A percentile compares a stretch with the other conserved stretches of the same genome.
Conservation (phyloP, 2,888 invertebrate genomes). For the Epinotia ramella region DNA sequence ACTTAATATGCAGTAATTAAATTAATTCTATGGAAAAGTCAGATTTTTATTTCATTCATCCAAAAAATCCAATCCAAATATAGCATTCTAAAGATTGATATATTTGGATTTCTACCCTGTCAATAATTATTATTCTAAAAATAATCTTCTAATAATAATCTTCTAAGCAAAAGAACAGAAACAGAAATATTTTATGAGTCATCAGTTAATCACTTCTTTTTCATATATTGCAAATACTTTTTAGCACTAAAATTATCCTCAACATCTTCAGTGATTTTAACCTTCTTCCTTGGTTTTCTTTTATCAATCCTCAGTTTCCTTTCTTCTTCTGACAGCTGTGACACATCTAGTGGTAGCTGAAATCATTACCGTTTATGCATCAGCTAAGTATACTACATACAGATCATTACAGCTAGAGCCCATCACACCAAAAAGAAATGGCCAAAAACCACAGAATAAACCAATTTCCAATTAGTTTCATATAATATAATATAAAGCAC, state of each 20-base stretch:
- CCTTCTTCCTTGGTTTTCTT: constrained; percentile 92
- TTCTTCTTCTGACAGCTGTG: constrained; percentile 90
- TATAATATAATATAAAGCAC: too few relatives aligned
- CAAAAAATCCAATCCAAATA: too few relatives aligned
- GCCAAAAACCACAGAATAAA: too few relatives aligned
- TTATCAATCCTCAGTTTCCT: constrained; percentile 88
- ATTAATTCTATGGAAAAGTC: too few relatives aligned
- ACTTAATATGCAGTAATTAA: too few relatives aligned
- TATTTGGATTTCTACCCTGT: background rate
- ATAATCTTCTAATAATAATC: background rate
- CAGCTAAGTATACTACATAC: background rate
- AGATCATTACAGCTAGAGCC: too few relatives aligned
- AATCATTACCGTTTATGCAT: constrained; percentile 60
- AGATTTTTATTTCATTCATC: background rate
- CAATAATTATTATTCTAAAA: background rate
- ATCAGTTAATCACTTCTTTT: constrained; percentile 84
- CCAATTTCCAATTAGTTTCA: background rate
- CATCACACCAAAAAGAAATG: too few relatives aligned
- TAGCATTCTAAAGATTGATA: background rate
- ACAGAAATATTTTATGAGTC: background rate
- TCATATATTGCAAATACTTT: constrained; percentile 91
- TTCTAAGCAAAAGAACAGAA: background rate
- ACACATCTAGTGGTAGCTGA: constrained; percentile 93
- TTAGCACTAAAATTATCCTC: constrained; percentile 92
- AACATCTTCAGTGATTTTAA: constrained; percentile 91